Conservation (phyloP, 2,797 vertebrate species). For the Diceros bicornis region DNA sequence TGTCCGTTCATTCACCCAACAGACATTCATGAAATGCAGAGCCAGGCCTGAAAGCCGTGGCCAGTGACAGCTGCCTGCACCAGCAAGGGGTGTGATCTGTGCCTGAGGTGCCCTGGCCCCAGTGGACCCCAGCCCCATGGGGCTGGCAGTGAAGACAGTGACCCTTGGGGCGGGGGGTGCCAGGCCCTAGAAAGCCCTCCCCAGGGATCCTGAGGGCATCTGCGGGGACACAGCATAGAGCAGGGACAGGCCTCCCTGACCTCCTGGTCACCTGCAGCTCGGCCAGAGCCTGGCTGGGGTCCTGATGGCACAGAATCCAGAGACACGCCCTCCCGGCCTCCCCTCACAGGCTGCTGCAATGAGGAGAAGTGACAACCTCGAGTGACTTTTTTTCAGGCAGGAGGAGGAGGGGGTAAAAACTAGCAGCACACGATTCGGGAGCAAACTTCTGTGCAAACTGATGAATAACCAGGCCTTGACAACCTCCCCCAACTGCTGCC, state of each 20-base stretch:
- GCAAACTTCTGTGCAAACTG: constrained; percentile 85
- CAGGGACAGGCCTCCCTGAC: background rate
- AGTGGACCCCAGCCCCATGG: accelerated
- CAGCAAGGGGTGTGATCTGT: too few relatives aligned
- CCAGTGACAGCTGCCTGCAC: background rate
- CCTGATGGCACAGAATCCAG: background rate
- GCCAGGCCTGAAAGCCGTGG: background rate
- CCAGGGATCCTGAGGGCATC: background rate
- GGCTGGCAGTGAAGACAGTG: background rate
- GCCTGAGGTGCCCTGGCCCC: background rate
- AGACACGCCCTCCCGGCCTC: background rate
- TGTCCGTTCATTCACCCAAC: background rate
- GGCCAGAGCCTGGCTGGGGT: background rate
- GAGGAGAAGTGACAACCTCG: constrained; percentile 12
- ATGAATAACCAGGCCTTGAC: constrained; percentile 82
- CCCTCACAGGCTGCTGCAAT: background rate
- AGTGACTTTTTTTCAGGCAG: background rate
- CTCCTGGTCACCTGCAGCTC: too few relatives aligned
- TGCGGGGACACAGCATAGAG: accelerated
- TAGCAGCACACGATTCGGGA: constrained; percentile 84
- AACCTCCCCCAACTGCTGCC: constrained; percentile 82
- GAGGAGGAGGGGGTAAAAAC: constrained; percentile 78
- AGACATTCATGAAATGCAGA: background rate
- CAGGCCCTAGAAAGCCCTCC: accelerated
- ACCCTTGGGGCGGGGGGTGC: background rate